These are phyloP conservation scores for Bedellia somnulentella DNA, from an alignment of 2,888 invertebrate species.

Conservation along the genomic window DNA sequence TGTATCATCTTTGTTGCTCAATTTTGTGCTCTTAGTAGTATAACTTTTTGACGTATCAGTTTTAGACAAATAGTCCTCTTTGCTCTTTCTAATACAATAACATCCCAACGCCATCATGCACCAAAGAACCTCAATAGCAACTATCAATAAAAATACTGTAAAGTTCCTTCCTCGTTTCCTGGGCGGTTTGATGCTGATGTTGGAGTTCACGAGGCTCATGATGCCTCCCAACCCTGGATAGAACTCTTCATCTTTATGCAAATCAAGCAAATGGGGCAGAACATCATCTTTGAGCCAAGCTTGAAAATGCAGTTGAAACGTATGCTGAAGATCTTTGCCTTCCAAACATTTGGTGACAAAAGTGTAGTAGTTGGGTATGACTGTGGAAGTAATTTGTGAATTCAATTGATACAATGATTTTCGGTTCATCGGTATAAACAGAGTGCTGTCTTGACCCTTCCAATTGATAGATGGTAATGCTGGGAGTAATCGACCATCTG, in stretches of 20 bases:
- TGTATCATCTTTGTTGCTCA: too few relatives aligned
- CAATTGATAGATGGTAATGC: conserved; percentile 65
- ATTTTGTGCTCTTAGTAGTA: too few relatives aligned
- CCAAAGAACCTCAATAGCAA: too few relatives aligned
- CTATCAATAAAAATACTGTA: too few relatives aligned
- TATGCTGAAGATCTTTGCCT: conserved; percentile 22
- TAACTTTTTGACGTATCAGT: too few relatives aligned
- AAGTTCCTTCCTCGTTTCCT: too few relatives aligned
- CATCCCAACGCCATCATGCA: too few relatives aligned
- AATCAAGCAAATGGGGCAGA: conserved; percentile 54
- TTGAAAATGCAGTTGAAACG: conserved; percentile 50
- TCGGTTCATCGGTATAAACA: conserved; percentile 64
- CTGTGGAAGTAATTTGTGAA: conserved; percentile 22
- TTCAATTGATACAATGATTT: conserved; percentile 21
- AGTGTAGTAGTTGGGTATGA: conserved; percentile 60
- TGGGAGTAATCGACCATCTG: conserved; percentile 21
- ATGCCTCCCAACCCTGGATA: conserved; percentile 60
- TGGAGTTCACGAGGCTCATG: conserved; percentile 25
- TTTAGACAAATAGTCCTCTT: too few relatives aligned
- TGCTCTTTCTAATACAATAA: too few relatives aligned
- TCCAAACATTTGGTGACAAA: conserved; percentile 52
- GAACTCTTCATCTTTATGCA: conserved; percentile 62
- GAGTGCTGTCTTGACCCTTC: conserved; percentile 44
- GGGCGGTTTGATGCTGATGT: not conserved
- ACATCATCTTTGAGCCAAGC: conserved; percentile 55